phyloP scores from a whole-genome alignment of 2,113 vertebrate genomes.

The Andinoacara biseriatus region DNA sequence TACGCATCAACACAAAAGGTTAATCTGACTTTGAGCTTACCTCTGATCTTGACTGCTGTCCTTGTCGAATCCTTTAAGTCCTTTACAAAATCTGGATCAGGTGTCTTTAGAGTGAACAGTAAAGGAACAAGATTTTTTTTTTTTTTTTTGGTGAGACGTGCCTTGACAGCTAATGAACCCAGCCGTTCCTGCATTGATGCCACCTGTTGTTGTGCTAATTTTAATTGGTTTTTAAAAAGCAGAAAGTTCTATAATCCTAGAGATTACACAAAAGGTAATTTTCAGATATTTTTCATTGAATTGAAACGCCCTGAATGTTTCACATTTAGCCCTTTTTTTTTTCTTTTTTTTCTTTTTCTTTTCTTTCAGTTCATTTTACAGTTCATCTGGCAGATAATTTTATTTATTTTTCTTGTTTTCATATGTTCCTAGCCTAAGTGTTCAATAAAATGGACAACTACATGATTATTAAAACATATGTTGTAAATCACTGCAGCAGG shows the following conservation, averaged over 20 bases:
- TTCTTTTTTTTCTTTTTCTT: background rate
- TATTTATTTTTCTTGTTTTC: too few relatives aligned
- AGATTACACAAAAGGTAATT: too few relatives aligned
- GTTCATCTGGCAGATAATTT: too few relatives aligned
- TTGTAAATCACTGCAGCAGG: too few relatives aligned
- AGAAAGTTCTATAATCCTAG: too few relatives aligned
- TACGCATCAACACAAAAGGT: background rate
- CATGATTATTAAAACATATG: too few relatives aligned
- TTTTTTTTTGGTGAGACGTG: background rate
- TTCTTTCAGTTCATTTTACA: too few relatives aligned
- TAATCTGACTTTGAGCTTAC: background rate
- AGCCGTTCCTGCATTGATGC: background rate
- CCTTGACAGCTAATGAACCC: background rate
- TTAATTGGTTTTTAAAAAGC: too few relatives aligned
- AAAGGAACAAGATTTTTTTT: too few relatives aligned
- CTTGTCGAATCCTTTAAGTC: background rate
- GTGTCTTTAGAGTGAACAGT: background rate
- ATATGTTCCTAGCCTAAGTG: too few relatives aligned
- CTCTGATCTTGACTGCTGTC: accelerated
- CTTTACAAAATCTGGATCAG: background rate
- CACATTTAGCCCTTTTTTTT: background rate
- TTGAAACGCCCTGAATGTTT: background rate
- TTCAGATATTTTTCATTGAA: too few relatives aligned
- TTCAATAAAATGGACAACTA: too few relatives aligned
- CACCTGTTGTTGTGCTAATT: background rate